Evolutionary conservation across 2,888 invertebrate species (phyloP), one percentile per base, ranked within the genome.

Genomic region (Epiblema foenella): DNA sequence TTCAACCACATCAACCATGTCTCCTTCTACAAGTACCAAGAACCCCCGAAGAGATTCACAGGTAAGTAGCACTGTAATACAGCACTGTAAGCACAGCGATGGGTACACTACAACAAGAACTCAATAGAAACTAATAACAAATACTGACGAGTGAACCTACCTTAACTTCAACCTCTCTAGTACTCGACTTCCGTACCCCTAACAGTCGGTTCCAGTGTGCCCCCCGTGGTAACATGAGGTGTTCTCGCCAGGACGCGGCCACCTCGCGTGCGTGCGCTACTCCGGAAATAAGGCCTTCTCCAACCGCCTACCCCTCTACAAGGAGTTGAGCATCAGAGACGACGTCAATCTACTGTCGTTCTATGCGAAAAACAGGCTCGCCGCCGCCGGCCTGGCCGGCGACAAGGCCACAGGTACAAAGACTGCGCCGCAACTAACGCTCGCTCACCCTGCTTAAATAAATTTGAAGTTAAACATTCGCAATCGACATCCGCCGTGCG

Each of bases 331-430:
- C 90, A 95, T 97, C 88, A 95, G 95, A 89, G 97, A 95, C 90
- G 97, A 97, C 94, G 97, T 98, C 89, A 97, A 97, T 86, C 95
- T 97, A 83, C 95, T 97, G 86, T 97, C 97, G 87, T 97, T 96
- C 94, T 98, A 98, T 94, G 96, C 96, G 93, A 96, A 96, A 94
- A 96, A 96, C 90, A 95, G 96, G 80, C 94, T 95, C 80, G 96
- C 95, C 80, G 95, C 95, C 78, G 94, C 94, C 82, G 93, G 93
- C 64, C 85, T 94, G 77, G 91, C 91, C 83, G 82, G 88, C 82
- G 92, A 93, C 77, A 84, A 85, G 82, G 90, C 85, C 85, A 88
- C 95, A 95, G 93, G 94, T 94, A 89, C 86, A 84, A 80, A 81
- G 81, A 75, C 78, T 80, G 75, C 80, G 78, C 85, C 86, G 86